Evolutionary conservation across 1,140 invertebrate genomes (phyloP), one percentile per base, ranked within the genome.

Genomic region (Eupeodes corollae): DNA sequence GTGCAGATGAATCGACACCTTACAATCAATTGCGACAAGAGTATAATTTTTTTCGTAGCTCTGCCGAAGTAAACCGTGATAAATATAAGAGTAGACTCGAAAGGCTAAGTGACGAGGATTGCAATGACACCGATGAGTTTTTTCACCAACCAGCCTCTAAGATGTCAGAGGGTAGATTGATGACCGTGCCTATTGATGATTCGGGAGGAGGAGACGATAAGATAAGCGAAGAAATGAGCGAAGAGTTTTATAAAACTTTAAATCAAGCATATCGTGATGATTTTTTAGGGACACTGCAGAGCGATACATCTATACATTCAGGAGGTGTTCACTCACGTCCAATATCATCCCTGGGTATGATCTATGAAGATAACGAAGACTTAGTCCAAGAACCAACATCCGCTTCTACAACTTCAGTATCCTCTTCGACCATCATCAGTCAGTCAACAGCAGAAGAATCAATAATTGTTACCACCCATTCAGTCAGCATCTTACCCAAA

Each of bases 251-350:
- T 66, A 78, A 85, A 53, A 89, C 84, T 62, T 73, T 92, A 15
- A 91, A 91, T 69, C 84, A 86, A 61, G 86, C 86, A 18, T 90
- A 90, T 68, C 74, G 86, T 34, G 86, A 91, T 54, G 84, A 88
- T 63, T 68, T 54, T 31, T 35, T 66, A 21, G 21, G 21, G 21
- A 26, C 21, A 26, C 3, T 26, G 21, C 21, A 26, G 8, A 26
- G 3, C 3, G 21, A 26, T 26, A 42, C 46, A 62, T 43, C 35
- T 13, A 42, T 50, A 30, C n/a, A 55, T 32, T 47, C 31, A n/a
- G 9, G 39, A n/a, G 26, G 26, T 35, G 37, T 11, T 15, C 42
- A 13, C 40, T 40, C 34, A 19, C 46, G 39, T 19, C 41, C 47
- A 14, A 16, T 47, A n/a, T 52, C 58, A n/a, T 51, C 56, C 5